phyloP scores from a whole-genome alignment of 2,797 vertebrate species.

The Muscicapa striata region DNA sequence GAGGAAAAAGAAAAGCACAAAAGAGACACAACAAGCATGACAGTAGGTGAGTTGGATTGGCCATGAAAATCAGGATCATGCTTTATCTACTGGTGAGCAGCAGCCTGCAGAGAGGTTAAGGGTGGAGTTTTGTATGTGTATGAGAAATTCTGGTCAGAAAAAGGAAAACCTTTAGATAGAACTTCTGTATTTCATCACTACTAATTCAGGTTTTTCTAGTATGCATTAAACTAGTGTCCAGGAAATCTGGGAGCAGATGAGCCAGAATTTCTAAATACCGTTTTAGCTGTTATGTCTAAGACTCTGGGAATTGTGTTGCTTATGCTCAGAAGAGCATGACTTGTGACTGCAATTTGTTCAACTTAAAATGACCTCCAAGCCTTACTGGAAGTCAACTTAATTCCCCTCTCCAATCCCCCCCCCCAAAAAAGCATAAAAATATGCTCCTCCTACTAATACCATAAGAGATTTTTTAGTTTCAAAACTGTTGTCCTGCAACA shows the following conservation, averaged over 20 bases:
- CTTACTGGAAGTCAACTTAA: conserved; percentile 12
- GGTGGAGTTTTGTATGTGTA: neutral
- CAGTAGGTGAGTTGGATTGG: neutral
- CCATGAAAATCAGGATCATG: neutral
- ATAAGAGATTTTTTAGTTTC: conserved; percentile 34
- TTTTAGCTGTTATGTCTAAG: conserved; percentile 20
- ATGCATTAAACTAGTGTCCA: neutral
- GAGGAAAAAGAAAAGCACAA: neutral
- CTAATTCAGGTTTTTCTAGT: neutral
- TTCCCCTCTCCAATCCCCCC: no score
- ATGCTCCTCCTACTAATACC: neutral
- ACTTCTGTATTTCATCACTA: neutral
- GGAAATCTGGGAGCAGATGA: conserved; percentile 20
- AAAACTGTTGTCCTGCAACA: neutral
- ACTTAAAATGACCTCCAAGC: conserved; percentile 24
- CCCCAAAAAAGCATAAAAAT: neutral
- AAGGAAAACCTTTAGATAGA: neutral
- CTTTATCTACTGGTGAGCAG: neutral
- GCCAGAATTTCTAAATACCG: neutral
- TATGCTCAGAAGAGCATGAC: conserved; percentile 20
- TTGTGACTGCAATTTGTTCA: conserved; percentile 48
- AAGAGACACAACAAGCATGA: neutral
- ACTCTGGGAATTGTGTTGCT: conserved; percentile 17
- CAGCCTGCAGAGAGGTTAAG: neutral
- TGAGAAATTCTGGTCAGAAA: neutral